Evolutionary conservation across 1,140 invertebrate genomes (phyloP).

Genomic region (Musca vetustissima): DNA sequence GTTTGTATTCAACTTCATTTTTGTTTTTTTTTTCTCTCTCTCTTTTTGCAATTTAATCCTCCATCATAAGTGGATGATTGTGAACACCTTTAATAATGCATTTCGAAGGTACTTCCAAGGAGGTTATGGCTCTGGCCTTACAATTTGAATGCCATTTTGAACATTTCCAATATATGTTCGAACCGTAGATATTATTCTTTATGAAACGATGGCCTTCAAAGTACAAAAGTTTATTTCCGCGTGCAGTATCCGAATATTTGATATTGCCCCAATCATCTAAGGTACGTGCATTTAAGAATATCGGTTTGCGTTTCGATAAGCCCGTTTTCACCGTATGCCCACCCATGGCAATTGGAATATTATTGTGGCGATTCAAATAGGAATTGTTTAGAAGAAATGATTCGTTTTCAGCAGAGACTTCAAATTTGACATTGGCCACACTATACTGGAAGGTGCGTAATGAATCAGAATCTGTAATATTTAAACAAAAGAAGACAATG

Average conservation of each 20-base stretch:
- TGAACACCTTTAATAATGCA: slow-evolving; percentile 46
- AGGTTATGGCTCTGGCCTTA: slow-evolving; percentile 48
- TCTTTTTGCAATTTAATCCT: slow-evolving; percentile 24
- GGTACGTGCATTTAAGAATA: slow-evolving; percentile 31
- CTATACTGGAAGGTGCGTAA: slow-evolving; percentile 24
- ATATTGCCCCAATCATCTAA: slow-evolving; percentile 34
- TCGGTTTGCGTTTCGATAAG: slow-evolving; percentile 37
- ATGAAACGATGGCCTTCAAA: slow-evolving; percentile 50
- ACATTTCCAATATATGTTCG: slow-evolving; percentile 54
- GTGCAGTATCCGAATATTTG: slow-evolving; percentile 39
- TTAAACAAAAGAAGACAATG: slow-evolving; percentile 12
- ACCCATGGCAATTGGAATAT: background rate
- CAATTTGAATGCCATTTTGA: slow-evolving; percentile 52
- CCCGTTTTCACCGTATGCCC: slow-evolving; percentile 13
- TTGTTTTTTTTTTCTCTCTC: slow-evolving; percentile 5
- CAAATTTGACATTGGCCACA: slow-evolving; percentile 26
- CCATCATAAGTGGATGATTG: slow-evolving; percentile 37
- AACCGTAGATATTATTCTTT: slow-evolving; percentile 50
- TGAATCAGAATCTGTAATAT: slow-evolving; percentile 24
- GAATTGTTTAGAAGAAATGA: slow-evolving; percentile 26
- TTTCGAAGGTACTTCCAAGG: slow-evolving; percentile 29
- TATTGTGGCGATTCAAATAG: background rate
- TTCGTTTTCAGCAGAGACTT: slow-evolving; percentile 20
- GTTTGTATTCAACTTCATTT: slow-evolving; percentile 17
- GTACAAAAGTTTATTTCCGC: slow-evolving; percentile 45